These are phyloP conservation scores for Allacma fusca DNA, from an alignment of 2,888 invertebrate species.

Conservation along the genomic window DNA sequence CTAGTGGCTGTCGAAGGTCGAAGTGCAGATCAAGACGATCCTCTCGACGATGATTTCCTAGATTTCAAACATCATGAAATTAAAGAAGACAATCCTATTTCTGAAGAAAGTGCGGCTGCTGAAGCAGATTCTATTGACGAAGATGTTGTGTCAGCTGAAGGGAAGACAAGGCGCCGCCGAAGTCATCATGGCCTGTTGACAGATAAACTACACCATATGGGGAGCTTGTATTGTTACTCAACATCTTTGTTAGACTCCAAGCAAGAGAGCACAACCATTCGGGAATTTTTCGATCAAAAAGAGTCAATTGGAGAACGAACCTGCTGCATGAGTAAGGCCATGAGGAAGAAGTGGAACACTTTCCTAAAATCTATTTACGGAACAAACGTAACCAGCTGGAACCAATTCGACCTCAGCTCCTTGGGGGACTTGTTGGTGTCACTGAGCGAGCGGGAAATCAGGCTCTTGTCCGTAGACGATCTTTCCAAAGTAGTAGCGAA, in stretches of 20 bases:
- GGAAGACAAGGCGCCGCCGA: not conserved
- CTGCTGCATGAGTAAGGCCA: slow-evolving; percentile 51
- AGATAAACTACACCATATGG: slow-evolving; percentile 47
- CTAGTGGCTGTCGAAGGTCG: not conserved
- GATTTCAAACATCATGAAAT: slow-evolving; percentile 45
- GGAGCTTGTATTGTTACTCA: slow-evolving; percentile 57
- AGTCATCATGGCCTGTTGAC: not conserved
- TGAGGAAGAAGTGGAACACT: slow-evolving; percentile 51
- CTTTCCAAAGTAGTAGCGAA: slow-evolving; percentile 54
- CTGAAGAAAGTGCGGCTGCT: slow-evolving; percentile 15
- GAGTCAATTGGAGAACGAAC: slow-evolving; percentile 54
- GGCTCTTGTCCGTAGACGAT: slow-evolving; percentile 49
- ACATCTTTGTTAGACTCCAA: slow-evolving; percentile 42
- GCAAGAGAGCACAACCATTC: slow-evolving; percentile 45
- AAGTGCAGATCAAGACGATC: not conserved
- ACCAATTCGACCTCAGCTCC: slow-evolving; percentile 50
- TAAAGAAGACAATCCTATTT: too few species aligned
- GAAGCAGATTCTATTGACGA: not conserved
- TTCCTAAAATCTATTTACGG: slow-evolving; percentile 54
- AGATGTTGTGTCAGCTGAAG: not conserved
- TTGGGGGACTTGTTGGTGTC: slow-evolving; percentile 57
- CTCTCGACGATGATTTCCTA: not conserved
- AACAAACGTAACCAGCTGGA: slow-evolving; percentile 55
- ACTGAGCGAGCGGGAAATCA: slow-evolving; percentile 52
- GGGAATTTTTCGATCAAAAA: slow-evolving; percentile 55